A percentile compares a stretch with the other conserved stretches of the same genome.
phyloP scores from a whole-genome alignment of 2,797 vertebrate genomes.

The Tragelaphus oryx region DNA sequence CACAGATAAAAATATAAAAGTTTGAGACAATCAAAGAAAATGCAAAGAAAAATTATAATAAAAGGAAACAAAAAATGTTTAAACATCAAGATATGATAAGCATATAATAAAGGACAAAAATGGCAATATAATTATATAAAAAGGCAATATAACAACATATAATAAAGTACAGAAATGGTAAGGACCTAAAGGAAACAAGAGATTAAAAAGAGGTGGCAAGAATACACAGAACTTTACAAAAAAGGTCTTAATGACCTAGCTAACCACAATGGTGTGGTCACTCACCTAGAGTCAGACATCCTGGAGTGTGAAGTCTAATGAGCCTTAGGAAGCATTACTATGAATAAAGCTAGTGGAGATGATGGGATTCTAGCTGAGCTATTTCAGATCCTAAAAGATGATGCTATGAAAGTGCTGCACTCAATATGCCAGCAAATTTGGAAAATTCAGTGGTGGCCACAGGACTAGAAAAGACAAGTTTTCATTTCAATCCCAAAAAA shows the following conservation, averaged over 20 bases:
- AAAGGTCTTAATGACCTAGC: background rate
- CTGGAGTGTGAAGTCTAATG: background rate
- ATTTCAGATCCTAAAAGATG: background rate
- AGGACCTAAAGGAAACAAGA: background rate
- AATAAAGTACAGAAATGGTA: background rate
- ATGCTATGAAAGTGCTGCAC: background rate
- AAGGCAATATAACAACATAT: background rate
- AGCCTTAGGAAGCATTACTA: background rate
- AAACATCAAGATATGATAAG: background rate
- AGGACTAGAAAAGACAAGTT: background rate
- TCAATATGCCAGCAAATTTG: background rate
- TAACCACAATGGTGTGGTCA: background rate
- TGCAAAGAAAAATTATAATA: background rate
- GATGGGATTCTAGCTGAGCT: background rate
- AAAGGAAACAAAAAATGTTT: background rate
- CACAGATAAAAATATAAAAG: background rate
- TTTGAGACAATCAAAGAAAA: slow-evolving; percentile 20
- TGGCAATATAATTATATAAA: background rate
- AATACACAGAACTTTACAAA: background rate
- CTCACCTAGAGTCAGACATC: background rate
- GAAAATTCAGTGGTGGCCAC: background rate
- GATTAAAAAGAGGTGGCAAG: background rate
- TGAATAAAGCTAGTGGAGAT: background rate
- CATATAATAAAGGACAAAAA: background rate
- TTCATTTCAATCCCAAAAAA: background rate